Conservation (phyloP, 2,888 invertebrate species). For the Lepidonotus clava region DNA sequence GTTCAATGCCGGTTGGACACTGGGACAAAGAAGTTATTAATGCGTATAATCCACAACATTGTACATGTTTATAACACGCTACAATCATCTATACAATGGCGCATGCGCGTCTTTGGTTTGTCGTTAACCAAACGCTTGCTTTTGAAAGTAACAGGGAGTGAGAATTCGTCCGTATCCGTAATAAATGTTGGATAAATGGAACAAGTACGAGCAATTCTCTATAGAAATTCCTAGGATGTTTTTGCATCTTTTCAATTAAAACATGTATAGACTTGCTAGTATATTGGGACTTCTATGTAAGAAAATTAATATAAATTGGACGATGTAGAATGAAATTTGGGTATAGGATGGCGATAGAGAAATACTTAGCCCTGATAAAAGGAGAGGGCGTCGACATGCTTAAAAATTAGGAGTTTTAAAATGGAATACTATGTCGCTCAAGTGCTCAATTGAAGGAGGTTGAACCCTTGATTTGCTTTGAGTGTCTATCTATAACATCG, state of each 20-base stretch:
- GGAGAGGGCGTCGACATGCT: neutral
- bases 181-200: conserved; percentile 25
- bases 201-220: conserved; percentile 34
- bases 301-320: neutral
- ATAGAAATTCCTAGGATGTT: conserved; percentile 29
- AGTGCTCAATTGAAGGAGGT: no score
- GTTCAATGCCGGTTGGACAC: conserved; percentile 8
- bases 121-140: conserved; percentile 23
- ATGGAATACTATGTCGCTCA: no score
- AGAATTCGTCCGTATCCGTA: conserved; percentile 42
- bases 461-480: no score
- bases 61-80: conserved; percentile 35
- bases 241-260: conserved; percentile 27
- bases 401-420: neutral
- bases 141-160: conserved; percentile 52
- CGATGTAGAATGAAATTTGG: neutral
- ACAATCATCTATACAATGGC: conserved; percentile 37
- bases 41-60: conserved; percentile 5
- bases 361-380: conserved; percentile 30
- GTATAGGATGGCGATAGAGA: neutral
- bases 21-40: neutral
- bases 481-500: no score
- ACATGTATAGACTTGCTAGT: conserved; percentile 7
- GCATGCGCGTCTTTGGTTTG: conserved; percentile 33
- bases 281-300: neutral